Percentiles rank a stretch among this genome's conserved stretches.
These are phyloP conservation scores for Spatula versicolor DNA, from an alignment of 2,797 vertebrate species.

Conservation along the genomic window DNA sequence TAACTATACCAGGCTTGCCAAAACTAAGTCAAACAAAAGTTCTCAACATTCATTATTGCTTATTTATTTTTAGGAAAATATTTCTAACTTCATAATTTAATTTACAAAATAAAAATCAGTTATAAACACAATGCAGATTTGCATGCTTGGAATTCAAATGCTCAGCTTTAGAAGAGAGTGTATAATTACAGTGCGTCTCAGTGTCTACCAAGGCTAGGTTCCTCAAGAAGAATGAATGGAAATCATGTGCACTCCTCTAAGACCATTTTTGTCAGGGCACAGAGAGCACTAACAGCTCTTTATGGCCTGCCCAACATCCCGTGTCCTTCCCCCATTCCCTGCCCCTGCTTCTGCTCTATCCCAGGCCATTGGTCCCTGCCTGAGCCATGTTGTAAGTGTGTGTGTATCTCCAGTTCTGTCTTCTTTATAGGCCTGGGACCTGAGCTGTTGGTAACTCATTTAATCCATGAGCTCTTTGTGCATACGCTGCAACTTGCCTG, in stretches of 20 bases:
- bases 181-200: background rate
- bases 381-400: background rate
- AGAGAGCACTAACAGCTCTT: background rate
- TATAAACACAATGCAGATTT: background rate
- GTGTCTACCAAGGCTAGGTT: background rate
- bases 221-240: background rate
- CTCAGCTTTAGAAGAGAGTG: background rate
- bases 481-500: background rate
- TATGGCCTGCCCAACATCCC: background rate
- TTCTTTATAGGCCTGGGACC: background rate
- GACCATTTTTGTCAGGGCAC: background rate
- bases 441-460: background rate
- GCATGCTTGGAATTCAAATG: background rate
- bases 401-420: background rate
- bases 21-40: background rate
- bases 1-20: background rate
- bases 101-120: background rate
- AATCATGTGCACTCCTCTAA: background rate
- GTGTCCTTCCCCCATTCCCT: accelerated
- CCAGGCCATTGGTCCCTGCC: background rate
- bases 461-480: background rate
- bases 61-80: background rate
- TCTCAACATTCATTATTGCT: background rate
- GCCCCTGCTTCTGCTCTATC: background rate
- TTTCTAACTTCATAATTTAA: background rate